Evolutionary conservation across 1,140 invertebrate genomes (phyloP), one percentile per base, ranked within the genome.

Genomic region (Schlechtendalia chinensis): DNA sequence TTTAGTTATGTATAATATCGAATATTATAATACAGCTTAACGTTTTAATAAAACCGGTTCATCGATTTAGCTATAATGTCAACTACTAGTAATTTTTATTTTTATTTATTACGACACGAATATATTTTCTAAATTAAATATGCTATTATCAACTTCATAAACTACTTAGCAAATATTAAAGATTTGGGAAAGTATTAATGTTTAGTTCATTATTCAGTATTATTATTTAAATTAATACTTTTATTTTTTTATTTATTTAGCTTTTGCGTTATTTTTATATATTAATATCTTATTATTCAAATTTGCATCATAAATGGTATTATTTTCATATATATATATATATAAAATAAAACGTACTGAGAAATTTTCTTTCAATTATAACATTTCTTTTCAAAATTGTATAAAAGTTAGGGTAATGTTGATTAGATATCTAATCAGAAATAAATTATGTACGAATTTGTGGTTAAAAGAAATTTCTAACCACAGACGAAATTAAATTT

Each of bases 401-500:
- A 14, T 39, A 39, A 39, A 39, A 39, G 32, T 4, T 39, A 39
- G 32, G 5, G 11, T 72, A 54, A 71, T 54, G 27, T n/a, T 47
- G 67, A 54, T 54, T 54, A 72, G 69, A 29, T 71, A 54, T 72
- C 5, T 29, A 12, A 17, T 54, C 8, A 29, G 19, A 72, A 72
- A 72, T n/a, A 32, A 10, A 71, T n/a, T 50, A 69, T 17, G 14
- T 32, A 54, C 69, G 69, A 72, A 72, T 54, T 72, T 72, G 69
- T 22, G 69, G 69, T 72, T 72, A 27, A 19, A 32, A 54, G 69
- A 72, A 72, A 72, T 72, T 27, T 54, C 69, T 72, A 72, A 72
- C 69, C 69, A 29, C 69, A 54, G 47, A 72, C 19, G 17, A 72
- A 53, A 72, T 72, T 72, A 54, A 72, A 72, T 72, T 72, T 72